Percentiles rank a stretch among this genome's conserved stretches.
phyloP scores from a whole-genome alignment of 2,888 invertebrate species.

The Tinea trinotella region DNA sequence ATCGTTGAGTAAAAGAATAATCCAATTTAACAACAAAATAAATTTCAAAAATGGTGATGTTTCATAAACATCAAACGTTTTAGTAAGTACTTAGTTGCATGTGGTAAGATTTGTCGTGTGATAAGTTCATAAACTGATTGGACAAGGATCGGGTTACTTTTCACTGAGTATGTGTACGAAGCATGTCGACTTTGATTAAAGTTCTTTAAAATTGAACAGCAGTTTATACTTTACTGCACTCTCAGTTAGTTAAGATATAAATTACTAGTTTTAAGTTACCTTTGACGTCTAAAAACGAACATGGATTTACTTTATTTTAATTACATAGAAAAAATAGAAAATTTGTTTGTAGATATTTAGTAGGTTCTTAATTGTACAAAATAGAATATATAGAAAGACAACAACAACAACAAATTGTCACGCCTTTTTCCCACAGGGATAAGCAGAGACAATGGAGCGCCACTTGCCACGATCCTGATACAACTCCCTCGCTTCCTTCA shows the following conservation, averaged over 20 bases:
- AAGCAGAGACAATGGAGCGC: too few relatives aligned
- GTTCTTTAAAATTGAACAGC: conserved; percentile 31
- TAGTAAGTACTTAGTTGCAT: conserved; percentile 25
- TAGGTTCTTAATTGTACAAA: too few relatives aligned
- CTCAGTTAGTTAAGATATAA: conserved; percentile 4
- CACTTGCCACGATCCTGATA: too few relatives aligned
- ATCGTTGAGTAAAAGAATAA: neutral
- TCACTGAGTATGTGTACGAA: conserved; percentile 8
- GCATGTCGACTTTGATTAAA: conserved; percentile 37
- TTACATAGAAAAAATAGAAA: too few relatives aligned
- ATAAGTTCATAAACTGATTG: conserved; percentile 43
- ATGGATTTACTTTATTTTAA: neutral
- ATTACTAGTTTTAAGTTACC: neutral
- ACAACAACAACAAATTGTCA: too few relatives aligned
- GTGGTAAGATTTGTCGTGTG: conserved; percentile 35
- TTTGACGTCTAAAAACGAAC: neutral
- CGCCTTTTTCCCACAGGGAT: too few relatives aligned
- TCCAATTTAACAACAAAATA: neutral
- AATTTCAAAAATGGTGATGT: neutral
- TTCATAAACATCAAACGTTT: neutral
- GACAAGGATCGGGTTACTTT: conserved; percentile 40
- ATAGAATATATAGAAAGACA: too few relatives aligned
- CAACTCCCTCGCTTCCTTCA: too few relatives aligned
- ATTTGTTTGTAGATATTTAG: too few relatives aligned
- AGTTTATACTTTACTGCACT: neutral